Evolutionary conservation across 2,888 invertebrate species (phyloP).

Genomic region (Bembecia ichneumoniformis): DNA sequence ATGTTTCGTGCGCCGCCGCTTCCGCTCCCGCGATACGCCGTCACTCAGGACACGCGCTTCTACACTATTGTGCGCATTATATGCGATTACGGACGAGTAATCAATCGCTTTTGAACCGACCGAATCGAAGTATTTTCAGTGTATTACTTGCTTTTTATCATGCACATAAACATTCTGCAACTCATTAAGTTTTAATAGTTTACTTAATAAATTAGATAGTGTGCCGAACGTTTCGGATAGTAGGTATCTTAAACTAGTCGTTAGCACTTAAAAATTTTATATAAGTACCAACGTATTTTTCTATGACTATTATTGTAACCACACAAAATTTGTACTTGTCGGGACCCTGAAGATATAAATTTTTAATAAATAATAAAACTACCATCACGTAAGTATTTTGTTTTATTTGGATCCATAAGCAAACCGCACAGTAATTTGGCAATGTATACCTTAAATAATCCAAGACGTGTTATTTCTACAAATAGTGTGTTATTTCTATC

Average conservation of each 20-base stretch:
- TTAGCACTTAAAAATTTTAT: conserved; percentile 9
- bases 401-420: background rate
- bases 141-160: conserved; percentile 30
- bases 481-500: no score
- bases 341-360: conserved; percentile 36
- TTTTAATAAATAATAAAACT: conserved; percentile 21
- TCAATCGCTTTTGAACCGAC: conserved; percentile 14
- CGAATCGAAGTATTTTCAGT: conserved; percentile 11
- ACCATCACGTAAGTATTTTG: conserved; percentile 9
- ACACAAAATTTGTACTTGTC: conserved; percentile 27
- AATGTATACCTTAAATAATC: no score
- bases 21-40: no score
- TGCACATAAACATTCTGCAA: conserved; percentile 28
- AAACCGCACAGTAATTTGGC: no score
- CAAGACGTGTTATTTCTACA: no score
- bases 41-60: no score
- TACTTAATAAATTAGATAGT: conserved; percentile 10
- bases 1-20: no score
- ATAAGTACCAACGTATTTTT: conserved; percentile 11
- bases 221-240: conserved; percentile 28
- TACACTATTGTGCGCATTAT: no score
- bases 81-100: no score
- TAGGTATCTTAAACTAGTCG: conserved; percentile 2
- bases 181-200: conserved; percentile 10
- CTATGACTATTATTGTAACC: conserved; percentile 9